phyloP scores from a whole-genome alignment of 2,113 vertebrate genomes.

The Neolamprologus modestus region DNA sequence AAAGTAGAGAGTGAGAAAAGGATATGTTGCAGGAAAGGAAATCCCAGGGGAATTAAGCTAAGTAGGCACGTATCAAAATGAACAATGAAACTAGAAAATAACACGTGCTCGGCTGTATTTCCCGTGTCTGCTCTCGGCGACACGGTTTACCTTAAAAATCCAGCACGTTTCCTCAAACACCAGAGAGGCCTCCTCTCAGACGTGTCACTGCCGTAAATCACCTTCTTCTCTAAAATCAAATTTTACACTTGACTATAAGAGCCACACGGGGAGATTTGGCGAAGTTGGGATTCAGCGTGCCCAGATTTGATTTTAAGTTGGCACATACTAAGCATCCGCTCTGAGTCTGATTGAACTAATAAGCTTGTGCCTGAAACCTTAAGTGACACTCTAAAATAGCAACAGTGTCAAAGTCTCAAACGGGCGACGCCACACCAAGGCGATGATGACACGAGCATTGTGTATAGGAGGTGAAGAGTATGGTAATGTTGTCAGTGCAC shows the following conservation, averaged over 20 bases:
- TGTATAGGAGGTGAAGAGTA: conserved; percentile 54
- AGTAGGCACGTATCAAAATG: conserved; percentile 5
- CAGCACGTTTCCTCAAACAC: background rate
- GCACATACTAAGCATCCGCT: conserved; percentile 33
- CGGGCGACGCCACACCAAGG: conserved; percentile 36
- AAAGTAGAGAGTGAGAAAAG: conserved; percentile 19
- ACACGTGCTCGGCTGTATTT: background rate
- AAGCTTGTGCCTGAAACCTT: conserved; percentile 58
- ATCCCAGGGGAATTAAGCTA: background rate
- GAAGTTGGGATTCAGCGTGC: conserved; percentile 24
- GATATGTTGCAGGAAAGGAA: conserved; percentile 9
- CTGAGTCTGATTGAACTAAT: conserved; percentile 64
- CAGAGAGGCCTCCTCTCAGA: background rate
- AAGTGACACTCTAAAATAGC: conserved; percentile 59
- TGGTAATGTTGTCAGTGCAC: conserved; percentile 62
- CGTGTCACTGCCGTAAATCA: background rate
- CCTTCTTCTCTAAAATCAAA: conserved; percentile 13
- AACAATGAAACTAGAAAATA: background rate
- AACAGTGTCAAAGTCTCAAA: conserved; percentile 42
- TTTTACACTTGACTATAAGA: conserved; percentile 24
- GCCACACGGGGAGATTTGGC: conserved; percentile 1
- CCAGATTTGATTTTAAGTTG: conserved; percentile 51
- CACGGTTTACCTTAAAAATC: background rate
- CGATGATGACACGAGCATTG: conserved; percentile 49
- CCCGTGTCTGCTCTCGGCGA: background rate